Base-by-base conservation (phyloP, 2,888 invertebrate species). In the Arctia plantaginis region DNA sequence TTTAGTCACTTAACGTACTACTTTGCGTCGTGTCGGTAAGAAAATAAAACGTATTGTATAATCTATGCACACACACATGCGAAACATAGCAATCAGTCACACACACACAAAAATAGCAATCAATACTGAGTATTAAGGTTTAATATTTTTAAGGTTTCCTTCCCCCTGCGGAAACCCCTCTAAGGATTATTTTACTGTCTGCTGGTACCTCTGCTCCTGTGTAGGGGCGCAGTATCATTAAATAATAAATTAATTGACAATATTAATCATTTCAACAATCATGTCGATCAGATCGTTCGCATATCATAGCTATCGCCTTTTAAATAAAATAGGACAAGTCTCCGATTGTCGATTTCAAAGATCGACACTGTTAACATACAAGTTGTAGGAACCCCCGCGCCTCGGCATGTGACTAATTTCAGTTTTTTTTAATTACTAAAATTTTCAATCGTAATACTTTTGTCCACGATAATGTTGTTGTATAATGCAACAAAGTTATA, bases 401-500 rank as follows among this genome's bases (percentile, higher is more conserved):
- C 51, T 55, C 51, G 12, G 23, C 7, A n/a, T 10, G n/a, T n/a
- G 12, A n/a, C 10, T 55, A 10, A 3, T 10, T 23, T 51, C 7
- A 35, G 12, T 55, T 55, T 51, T 27, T 59, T 59, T 59, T 59
- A 27, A 59, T 59, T 15, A 27, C 27, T 27, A 15, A 27, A 27
- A 59, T 51, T 27, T 8, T 8, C 3, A 13, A 27, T 59, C 27
- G n/a, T 27, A 13, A 59, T 59, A 30, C 66, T 67, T 33, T 35
- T 55, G 23, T 51, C 23, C n/a, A 51, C 18, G 20, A 35, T 15
- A 10, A 20, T 44, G 44, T 35, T 55, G n/a, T 55, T 55, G 27
- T 39, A 27, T 62, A 27, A 62, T 62, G 55, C 39, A 89, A 88
- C 86, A 88, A 86, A 85, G 90, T 94, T 93, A 93, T 93, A 92